These are phyloP conservation scores for Tribolium madens DNA, from an alignment of 1,140 invertebrate species.

Conservation along the genomic window DNA sequence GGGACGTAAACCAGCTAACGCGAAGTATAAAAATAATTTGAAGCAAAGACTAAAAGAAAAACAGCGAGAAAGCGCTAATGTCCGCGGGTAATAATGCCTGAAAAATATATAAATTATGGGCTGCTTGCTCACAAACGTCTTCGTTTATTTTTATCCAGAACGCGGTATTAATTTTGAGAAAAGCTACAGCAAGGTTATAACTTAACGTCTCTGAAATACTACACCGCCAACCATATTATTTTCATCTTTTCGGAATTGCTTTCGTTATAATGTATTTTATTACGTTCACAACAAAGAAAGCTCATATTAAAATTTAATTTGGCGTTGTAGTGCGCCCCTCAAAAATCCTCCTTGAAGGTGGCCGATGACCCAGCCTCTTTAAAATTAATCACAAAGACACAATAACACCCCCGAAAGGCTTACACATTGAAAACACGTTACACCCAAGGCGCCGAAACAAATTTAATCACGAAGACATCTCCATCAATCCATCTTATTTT, in stretches of 20 bases:
- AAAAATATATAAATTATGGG: conserved; percentile 56
- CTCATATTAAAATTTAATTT: conserved; percentile 46
- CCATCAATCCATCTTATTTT: conserved; percentile 65
- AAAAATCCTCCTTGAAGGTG: conserved; percentile 4
- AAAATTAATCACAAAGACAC: conserved; percentile 56
- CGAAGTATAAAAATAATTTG: conserved; percentile 44
- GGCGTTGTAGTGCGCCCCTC: neutral
- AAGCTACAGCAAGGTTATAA: conserved; percentile 47
- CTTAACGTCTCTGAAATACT: conserved; percentile 46
- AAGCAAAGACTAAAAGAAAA: conserved; percentile 47
- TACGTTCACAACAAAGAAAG: conserved; percentile 43
- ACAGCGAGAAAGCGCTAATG: conserved; percentile 52
- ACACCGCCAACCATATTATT: conserved; percentile 45
- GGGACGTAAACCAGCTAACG: conserved; percentile 25
- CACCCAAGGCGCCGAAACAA: conserved; percentile 62
- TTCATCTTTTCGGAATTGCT: conserved; percentile 44
- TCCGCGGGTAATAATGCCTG: conserved; percentile 54
- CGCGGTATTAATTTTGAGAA: conserved; percentile 48
- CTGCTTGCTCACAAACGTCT: conserved; percentile 49
- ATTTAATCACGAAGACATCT: conserved; percentile 64
- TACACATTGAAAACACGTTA: conserved; percentile 59
- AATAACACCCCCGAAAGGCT: conserved; percentile 56
- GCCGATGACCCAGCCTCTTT: neutral
- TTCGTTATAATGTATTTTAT: conserved; percentile 46
- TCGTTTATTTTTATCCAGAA: conserved; percentile 50